A percentile compares a stretch with the other conserved stretches of the same genome.
These are phyloP conservation scores for Linnaemya tessellans DNA, from an alignment of 2,888 invertebrate genomes.

Conservation along the genomic window DNA sequence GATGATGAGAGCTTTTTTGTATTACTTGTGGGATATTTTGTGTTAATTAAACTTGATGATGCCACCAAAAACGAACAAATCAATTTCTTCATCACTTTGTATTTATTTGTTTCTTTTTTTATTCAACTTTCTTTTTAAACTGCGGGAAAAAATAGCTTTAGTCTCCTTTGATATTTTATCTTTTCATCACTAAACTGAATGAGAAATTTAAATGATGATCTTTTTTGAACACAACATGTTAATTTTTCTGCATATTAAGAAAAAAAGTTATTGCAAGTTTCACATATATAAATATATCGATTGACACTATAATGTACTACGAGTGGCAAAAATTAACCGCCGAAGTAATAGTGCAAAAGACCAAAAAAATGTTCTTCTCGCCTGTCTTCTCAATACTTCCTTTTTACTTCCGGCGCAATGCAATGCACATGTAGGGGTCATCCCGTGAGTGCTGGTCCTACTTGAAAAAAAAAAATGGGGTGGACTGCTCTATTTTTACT, in stretches of 20 bases:
- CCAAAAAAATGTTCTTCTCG: no score
- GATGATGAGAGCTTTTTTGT: slow-evolving; percentile 13
- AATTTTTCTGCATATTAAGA: background rate
- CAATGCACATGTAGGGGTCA: no score
- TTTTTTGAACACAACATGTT: background rate
- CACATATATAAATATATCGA: no score
- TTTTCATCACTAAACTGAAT: background rate
- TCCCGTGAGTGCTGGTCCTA: no score
- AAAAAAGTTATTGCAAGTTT: no score
- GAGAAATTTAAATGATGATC: background rate
- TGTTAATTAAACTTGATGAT: slow-evolving; percentile 15
- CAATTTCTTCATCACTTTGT: slow-evolving; percentile 25
- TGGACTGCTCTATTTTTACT: no score
- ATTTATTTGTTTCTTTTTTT: background rate
- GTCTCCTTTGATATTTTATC: background rate
- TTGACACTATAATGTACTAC: no score
- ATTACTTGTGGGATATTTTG: slow-evolving; percentile 20
- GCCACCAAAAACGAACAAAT: background rate
- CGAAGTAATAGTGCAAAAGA: no score
- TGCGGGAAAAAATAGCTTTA: background rate
- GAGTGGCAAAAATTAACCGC: no score
- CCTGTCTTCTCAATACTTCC: no score
- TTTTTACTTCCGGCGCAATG: no score
- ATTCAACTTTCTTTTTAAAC: slow-evolving; percentile 26
- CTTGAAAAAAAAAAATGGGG: no score